Evolutionary conservation across 2,113 vertebrate species (phyloP).

Genomic region (Thamnophis sirtalis): DNA sequence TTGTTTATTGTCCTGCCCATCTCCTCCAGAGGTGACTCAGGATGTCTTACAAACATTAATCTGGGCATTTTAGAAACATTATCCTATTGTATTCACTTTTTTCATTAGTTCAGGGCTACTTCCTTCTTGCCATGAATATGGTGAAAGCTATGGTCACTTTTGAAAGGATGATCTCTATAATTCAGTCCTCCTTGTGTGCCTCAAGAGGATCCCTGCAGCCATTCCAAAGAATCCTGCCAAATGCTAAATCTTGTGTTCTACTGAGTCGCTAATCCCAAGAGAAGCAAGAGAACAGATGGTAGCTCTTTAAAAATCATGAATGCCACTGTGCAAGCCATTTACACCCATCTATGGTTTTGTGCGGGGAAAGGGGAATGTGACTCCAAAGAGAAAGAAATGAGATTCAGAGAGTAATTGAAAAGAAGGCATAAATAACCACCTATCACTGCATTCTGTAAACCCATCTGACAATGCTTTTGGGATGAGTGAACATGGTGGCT

Average conservation of each 20-base stretch:
- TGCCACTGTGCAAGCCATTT: slow-evolving; percentile 13
- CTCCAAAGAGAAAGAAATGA: slow-evolving; percentile 16
- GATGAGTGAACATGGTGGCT: slow-evolving; percentile 12
- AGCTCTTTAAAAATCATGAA: slow-evolving; percentile 8
- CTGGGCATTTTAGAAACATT: background rate
- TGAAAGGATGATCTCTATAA: background rate
- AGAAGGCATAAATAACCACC: slow-evolving; percentile 23
- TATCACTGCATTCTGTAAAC: slow-evolving; percentile 7
- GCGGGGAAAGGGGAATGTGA: slow-evolving; percentile 5
- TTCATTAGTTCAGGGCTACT: background rate
- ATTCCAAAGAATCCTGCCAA: slow-evolving; percentile 9
- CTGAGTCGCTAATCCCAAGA: background rate
- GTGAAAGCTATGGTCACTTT: background rate
- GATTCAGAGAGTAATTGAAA: slow-evolving; percentile 22
- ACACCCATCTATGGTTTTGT: slow-evolving; percentile 7
- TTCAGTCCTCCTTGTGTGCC: background rate
- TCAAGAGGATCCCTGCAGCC: background rate
- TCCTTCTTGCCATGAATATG: background rate
- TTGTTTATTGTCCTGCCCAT: background rate
- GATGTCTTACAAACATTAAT: background rate
- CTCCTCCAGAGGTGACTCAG: background rate
- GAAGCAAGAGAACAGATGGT: slow-evolving; percentile 24
- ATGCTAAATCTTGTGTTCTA: slow-evolving; percentile 1
- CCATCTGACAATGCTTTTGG: slow-evolving; percentile 22
- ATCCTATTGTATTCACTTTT: background rate